These are phyloP conservation scores for Pissodes strobi DNA, from an alignment of 1,140 invertebrate genomes.

Conservation along the genomic window DNA sequence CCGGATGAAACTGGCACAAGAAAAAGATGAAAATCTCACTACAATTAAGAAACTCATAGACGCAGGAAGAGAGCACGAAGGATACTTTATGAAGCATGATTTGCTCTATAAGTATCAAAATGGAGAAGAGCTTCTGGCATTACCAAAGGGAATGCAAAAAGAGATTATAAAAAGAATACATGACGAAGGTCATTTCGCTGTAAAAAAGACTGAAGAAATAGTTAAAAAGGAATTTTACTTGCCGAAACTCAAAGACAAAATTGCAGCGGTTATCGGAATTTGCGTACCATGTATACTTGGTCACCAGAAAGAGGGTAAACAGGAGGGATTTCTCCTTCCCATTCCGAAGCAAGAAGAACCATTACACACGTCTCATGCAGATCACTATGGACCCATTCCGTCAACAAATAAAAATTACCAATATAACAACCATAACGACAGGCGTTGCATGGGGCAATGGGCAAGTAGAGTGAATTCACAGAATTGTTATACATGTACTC, in stretches of 20 bases:
- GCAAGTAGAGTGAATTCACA: slow-evolving; percentile 47
- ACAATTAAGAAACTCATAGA: slow-evolving; percentile 37
- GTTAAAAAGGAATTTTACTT: slow-evolving; percentile 57
- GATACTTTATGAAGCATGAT: slow-evolving; percentile 36
- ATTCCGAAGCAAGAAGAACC: slow-evolving; percentile 42
- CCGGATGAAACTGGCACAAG: slow-evolving; percentile 7
- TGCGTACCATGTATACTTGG: slow-evolving; percentile 55
- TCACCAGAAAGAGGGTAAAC: slow-evolving; percentile 53
- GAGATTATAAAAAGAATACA: slow-evolving; percentile 39
- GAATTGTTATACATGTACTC: slow-evolving; percentile 42
- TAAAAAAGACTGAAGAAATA: slow-evolving; percentile 53
- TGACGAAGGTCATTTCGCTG: slow-evolving; percentile 39
- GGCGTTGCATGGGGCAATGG: slow-evolving; percentile 47
- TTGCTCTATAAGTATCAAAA: slow-evolving; percentile 35
- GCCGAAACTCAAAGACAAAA: slow-evolving; percentile 46
- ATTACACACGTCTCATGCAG: slow-evolving; percentile 46
- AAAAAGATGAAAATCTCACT: slow-evolving; percentile 32
- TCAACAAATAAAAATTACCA: slow-evolving; percentile 54
- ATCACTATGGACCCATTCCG: slow-evolving; percentile 52
- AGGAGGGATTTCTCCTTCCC: slow-evolving; percentile 49
- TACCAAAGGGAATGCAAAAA: slow-evolving; percentile 35
- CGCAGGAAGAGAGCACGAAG: slow-evolving; percentile 32
- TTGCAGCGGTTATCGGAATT: slow-evolving; percentile 46
- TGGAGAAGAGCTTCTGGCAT: slow-evolving; percentile 32
- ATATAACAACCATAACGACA: slow-evolving; percentile 46